Base-by-base conservation (phyloP, 1,140 invertebrate species). In the Danaus melanippus region DNA sequence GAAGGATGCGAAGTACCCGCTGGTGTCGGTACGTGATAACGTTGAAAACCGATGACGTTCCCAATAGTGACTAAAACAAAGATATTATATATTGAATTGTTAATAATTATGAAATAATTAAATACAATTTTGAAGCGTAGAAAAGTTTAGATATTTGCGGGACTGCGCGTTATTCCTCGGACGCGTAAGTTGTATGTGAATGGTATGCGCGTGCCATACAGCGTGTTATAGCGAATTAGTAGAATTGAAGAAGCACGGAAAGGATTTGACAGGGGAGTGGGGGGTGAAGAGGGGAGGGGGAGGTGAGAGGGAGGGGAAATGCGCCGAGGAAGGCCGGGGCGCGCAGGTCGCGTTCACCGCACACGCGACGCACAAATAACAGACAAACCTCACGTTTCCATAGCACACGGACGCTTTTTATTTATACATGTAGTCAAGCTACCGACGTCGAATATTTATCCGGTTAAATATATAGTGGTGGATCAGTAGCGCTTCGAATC, bases 401-500 rank as follows among this genome's bases (percentile, higher is more conserved):
- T 78, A 83, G 75, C 76, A 79, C 79, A 76, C 64, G 56, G 70
- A 80, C 76, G 79, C 79, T 83, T 84, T 79, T 79, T 83, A 73
- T 74, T 76, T 79, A 81, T 83, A 79, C 76, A 76, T 80, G 76
- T 86, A 86, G 79, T 76, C 60, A 74, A 76, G 78, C 71, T 71
- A 76, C 75, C 71, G 71, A 75, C 71, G 67, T 78, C 73, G 71
- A 67, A 74, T 68, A 71, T 70, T 61, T 72, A 71, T 79, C 76
- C 76, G 69, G 79, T 86, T 86, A 83, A 74, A 69, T 78, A 79
- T 73, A 74, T 84, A 84, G 80, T 72, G 69, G 76, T 79, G 78
- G 56, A 79, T 81, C 69, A 76, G 79, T 84, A 86, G 84, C 67
- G 81, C 79, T 84, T 86, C 74, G 74, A 76, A 79, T 76, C 67